Evolutionary conservation across 2,888 invertebrate species (phyloP).

Genomic region (Amphimallon solstitiale): DNA sequence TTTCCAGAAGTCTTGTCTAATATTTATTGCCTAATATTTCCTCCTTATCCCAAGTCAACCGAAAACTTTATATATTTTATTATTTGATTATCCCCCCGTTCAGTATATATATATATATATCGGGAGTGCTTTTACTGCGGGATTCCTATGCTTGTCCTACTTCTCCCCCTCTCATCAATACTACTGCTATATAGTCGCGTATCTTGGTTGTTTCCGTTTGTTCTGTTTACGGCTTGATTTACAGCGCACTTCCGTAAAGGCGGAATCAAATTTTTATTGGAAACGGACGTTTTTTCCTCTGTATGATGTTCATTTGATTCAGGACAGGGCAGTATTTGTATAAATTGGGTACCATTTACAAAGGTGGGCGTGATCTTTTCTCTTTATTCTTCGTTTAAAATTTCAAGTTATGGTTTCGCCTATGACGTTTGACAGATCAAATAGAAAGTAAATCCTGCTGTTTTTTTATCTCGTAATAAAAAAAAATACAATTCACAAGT

Average conservation of each 20-base stretch:
- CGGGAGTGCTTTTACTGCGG: background rate
- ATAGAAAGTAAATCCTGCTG: slow-evolving; percentile 7
- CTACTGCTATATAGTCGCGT: background rate
- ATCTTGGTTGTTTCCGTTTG: slow-evolving; percentile 5
- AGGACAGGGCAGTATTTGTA: too few species aligned
- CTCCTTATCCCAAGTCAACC: slow-evolving; percentile 40
- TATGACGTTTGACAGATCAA: background rate
- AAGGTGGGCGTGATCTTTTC: too few species aligned
- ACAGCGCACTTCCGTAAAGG: background rate
- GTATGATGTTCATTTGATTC: too few species aligned
- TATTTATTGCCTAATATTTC: slow-evolving; percentile 48
- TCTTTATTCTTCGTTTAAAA: too few species aligned
- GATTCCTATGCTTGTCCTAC: too few species aligned
- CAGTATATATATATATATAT: too few species aligned
- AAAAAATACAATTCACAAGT: slow-evolving; percentile 5
- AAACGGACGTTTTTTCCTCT: slow-evolving; percentile 1
- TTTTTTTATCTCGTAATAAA: background rate
- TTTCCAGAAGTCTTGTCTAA: slow-evolving; percentile 47
- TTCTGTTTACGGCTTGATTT: slow-evolving; percentile 1
- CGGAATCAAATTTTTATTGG: slow-evolving; percentile 13
- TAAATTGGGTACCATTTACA: too few species aligned
- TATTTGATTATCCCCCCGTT: slow-evolving; percentile 32
- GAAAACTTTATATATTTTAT: slow-evolving; percentile 18
- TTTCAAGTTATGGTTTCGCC: background rate
- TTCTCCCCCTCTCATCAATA: background rate